Conservation (phyloP, 35 echinoderm and acorn worm genomes). For the Lytechinus pictus region DNA sequence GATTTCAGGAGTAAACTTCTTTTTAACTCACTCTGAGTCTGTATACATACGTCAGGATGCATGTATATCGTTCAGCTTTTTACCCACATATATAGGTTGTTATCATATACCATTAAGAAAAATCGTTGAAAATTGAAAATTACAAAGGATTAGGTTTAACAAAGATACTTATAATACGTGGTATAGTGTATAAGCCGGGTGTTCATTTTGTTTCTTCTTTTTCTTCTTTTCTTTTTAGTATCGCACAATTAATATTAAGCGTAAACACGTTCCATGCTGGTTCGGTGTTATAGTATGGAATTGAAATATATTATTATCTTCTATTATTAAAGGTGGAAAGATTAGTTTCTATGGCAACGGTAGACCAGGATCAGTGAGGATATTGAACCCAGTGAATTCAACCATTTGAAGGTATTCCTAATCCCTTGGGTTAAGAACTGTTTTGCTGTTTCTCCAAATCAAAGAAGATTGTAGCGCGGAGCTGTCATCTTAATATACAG, state of each 20-base stretch:
- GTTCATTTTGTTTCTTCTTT: no score
- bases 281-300: neutral
- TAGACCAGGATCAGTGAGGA: neutral
- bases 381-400: neutral
- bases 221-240: neutral
- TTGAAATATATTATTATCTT: neutral
- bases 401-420: neutral
- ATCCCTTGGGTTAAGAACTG: neutral
- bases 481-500: neutral
- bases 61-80: neutral
- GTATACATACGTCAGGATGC: no score
- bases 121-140: no score
- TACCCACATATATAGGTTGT: neutral
- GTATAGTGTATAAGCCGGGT: no score
- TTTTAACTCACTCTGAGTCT: no score
- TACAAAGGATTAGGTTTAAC: no score
- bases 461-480: neutral
- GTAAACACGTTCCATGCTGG: neutral
- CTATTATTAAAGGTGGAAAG: neutral
- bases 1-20: no score
- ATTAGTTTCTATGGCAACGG: neutral
- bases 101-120: no score
- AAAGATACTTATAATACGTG: no score
- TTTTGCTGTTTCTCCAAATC: neutral
- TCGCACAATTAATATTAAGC: neutral